Conservation (phyloP, 2,113 vertebrate species). For the Brachypteracias leptosomus region DNA sequence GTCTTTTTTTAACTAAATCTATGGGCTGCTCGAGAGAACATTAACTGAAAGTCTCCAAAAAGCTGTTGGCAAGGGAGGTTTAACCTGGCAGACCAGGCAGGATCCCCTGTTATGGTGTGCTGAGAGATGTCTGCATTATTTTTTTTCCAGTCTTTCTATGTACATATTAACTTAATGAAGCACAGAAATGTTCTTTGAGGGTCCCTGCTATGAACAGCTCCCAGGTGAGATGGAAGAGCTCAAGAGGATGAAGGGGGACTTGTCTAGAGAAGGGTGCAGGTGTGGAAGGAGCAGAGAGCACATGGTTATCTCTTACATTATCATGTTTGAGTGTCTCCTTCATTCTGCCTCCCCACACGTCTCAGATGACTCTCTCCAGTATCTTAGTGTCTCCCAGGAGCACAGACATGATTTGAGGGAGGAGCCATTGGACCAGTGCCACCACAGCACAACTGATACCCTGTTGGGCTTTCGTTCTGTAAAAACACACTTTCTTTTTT, state of each 20-base stretch:
- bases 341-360: neutral
- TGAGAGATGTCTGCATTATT: neutral
- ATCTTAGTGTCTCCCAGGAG: neutral
- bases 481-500: constrained; percentile 49
- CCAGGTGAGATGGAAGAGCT: neutral
- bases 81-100: neutral
- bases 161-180: neutral
- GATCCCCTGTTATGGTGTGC: fast-evolving
- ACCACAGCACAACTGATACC: neutral
- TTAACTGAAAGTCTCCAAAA: neutral
- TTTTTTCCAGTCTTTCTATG: neutral
- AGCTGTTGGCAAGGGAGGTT: neutral
- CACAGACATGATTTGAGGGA: neutral
- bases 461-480: constrained; percentile 19
- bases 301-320: neutral
- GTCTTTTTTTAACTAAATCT: neutral
- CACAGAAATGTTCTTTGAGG: neutral
- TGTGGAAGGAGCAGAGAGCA: neutral
- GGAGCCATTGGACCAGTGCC: neutral
- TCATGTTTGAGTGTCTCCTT: neutral
- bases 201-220: neutral
- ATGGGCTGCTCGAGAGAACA: neutral
- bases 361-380: neutral
- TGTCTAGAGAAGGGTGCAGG: neutral
- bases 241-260: neutral